These are phyloP conservation scores for Osmoderma eremita DNA, from an alignment of 2,888 invertebrate genomes.

Conservation along the genomic window DNA sequence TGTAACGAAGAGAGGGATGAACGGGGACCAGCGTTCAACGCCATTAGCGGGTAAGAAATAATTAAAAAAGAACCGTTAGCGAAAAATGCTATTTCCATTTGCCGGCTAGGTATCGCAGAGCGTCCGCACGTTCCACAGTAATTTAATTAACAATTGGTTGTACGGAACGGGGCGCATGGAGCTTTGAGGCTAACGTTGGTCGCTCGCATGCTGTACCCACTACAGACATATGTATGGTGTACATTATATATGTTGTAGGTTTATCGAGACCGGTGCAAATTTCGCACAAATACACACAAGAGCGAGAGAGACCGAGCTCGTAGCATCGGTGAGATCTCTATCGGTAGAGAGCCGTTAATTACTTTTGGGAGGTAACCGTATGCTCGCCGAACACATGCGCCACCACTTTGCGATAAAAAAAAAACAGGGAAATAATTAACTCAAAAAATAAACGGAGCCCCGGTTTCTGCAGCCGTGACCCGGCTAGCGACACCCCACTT, in stretches of 20 bases:
- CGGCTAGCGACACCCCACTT: neutral
- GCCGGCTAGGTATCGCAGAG: conserved; percentile 18
- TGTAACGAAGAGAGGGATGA: too few relatives aligned
- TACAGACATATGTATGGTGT: neutral
- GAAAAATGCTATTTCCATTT: conserved; percentile 23
- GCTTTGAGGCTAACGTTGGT: neutral
- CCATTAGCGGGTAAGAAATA: conserved; percentile 26
- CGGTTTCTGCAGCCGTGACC: neutral
- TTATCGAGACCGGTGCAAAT: conserved; percentile 7
- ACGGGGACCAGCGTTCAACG: neutral
- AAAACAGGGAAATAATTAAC: conserved; percentile 37
- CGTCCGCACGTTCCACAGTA: conserved; percentile 22
- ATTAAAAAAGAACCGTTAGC: conserved; percentile 31
- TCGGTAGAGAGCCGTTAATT: conserved; percentile 29
- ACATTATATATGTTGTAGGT: neutral
- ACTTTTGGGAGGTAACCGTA: conserved; percentile 30
- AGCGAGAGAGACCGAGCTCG: neutral
- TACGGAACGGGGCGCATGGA: neutral
- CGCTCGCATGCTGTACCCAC: neutral
- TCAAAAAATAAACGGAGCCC: conserved; percentile 39
- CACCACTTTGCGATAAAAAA: too few relatives aligned
- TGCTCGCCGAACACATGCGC: neutral
- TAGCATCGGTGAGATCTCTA: conserved; percentile 19
- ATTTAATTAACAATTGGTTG: conserved; percentile 35
- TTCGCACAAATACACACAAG: conserved; percentile 5